A percentile compares a stretch with the other conserved stretches of the same genome.
Conservation (phyloP, 2,113 vertebrate genomes). For the Nothobranchius kuhntae region DNA sequence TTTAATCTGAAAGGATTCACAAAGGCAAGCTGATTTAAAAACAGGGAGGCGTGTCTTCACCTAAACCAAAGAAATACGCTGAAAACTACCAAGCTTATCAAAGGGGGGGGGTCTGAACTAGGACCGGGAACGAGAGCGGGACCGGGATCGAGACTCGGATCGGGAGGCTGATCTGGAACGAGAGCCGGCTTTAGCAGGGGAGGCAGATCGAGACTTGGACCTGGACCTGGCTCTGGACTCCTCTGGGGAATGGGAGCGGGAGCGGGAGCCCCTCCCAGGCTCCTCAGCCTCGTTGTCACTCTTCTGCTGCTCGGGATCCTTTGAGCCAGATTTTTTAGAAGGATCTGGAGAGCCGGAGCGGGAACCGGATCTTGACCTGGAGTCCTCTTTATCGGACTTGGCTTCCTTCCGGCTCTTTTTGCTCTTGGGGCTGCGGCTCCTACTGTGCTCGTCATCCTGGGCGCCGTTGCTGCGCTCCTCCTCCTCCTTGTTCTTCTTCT, state of each 20-base stretch:
- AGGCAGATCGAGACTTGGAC: constrained; percentile 60
- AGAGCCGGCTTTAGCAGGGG: constrained; percentile 62
- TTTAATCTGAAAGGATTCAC: constrained; percentile 69
- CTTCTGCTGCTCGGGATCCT: constrained; percentile 62
- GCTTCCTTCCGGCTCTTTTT: constrained; percentile 85
- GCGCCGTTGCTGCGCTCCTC: constrained; percentile 71
- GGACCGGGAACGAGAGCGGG: constrained; percentile 63
- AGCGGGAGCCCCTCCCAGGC: constrained; percentile 36
- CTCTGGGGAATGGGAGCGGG: constrained; percentile 5
- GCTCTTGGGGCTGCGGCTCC: constrained; percentile 84
- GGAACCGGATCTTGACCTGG: constrained; percentile 77
- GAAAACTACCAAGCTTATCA: constrained; percentile 53
- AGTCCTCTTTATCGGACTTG: constrained; percentile 81
- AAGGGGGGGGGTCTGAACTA: constrained; percentile 54
- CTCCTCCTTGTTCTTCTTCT: constrained; percentile 78
- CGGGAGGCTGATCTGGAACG: constrained; percentile 64
- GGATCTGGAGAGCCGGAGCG: constrained; percentile 82
- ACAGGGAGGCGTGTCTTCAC: no score
- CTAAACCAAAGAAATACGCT: no score
- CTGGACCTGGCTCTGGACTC: constrained; percentile 18
- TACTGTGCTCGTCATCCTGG: constrained; percentile 76
- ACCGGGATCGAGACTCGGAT: constrained; percentile 59
- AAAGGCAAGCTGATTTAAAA: constrained; percentile 53
- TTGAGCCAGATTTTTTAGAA: constrained; percentile 71
- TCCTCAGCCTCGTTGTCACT: constrained; percentile 59